Base-by-base conservation (phyloP, 2,888 invertebrate genomes). In the Eupithecia inturbata region DNA sequence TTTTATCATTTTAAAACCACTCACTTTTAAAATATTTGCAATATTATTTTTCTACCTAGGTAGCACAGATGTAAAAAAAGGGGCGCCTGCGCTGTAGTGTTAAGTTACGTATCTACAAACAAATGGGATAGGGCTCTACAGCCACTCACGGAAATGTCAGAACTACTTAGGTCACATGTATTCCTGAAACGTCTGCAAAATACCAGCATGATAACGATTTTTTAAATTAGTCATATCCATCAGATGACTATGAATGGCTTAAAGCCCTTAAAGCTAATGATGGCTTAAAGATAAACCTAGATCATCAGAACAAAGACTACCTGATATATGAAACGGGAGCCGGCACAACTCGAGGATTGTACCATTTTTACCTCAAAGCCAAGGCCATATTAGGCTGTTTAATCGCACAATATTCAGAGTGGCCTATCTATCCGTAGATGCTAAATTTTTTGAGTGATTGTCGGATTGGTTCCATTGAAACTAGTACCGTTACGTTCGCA, bases 401-500 rank as follows among this genome's bases (percentile, higher is more conserved):
- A 67, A 68, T 60, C 36, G 68, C 33, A n/a, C 4, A n/a, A 31
- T 64, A n/a, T 64, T 72, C 63, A 68, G 63, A 41, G 28, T 67
- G 67, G 60, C n/a, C 41, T 33, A 60, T 33, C 33, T 45, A 69
- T 67, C n/a, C 63, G 63, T 36, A 64, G 31, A 69, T 28, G n/a
- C 53, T 28, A 45, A 36, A 73, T 70, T 77, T 72, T 76, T 71
- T 71, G 69, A 67, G 64, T 67, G 68, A 62, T 68, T 36, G 74
- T 73, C 63, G 53, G 70, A 75, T 75, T 79, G 78, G 79, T 83
- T 82, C 74, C 79, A 82, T 83, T 80, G 80, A 76, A 53, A 22
- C 22, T 53, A 22, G 49, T 79, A 81, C 81, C 86, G 87, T 87
- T 87, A 78, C 57, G 74, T 69, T 80, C 73, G 81, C 81, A 82